phyloP scores from a whole-genome alignment of 2,888 invertebrate genomes.

The Limnephilus lunatus region DNA sequence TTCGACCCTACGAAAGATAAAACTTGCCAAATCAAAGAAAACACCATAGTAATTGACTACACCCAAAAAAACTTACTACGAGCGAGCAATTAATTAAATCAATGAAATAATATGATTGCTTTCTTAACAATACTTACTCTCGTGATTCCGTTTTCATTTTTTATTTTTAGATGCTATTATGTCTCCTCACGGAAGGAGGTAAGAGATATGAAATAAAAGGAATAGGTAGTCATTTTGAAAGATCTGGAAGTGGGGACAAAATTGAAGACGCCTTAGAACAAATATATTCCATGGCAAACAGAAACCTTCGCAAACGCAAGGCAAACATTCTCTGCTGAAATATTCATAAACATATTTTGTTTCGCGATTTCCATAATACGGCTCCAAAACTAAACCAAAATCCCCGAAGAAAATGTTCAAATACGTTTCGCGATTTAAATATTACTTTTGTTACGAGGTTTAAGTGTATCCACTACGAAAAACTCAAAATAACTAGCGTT shows the following conservation, averaged over 20 bases:
- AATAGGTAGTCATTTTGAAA: not conserved
- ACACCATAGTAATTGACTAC: not conserved
- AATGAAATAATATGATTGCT: not conserved
- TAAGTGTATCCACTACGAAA: not conserved
- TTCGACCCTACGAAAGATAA: not conserved
- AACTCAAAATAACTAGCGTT: not conserved
- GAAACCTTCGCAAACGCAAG: constrained; percentile 48
- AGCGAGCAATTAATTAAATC: not conserved
- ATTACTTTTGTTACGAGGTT: not conserved
- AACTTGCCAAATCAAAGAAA: not conserved
- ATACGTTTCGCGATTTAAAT: constrained; percentile 25
- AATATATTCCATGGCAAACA: constrained; percentile 48
- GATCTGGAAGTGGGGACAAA: not conserved
- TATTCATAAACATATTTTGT: constrained; percentile 50
- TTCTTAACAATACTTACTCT: not conserved
- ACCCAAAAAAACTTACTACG: not conserved
- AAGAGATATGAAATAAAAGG: not conserved
- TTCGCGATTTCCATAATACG: constrained; percentile 38
- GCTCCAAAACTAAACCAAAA: constrained; percentile 38
- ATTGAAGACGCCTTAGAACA: constrained; percentile 37
- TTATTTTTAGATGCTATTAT: not conserved
- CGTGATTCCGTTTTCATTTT: no score
- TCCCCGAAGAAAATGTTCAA: not conserved
- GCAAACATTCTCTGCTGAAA: constrained; percentile 34
- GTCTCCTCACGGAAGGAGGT: not conserved